Conservation (phyloP, 2,888 invertebrate genomes). For the Flabesymbios commensalis region DNA sequence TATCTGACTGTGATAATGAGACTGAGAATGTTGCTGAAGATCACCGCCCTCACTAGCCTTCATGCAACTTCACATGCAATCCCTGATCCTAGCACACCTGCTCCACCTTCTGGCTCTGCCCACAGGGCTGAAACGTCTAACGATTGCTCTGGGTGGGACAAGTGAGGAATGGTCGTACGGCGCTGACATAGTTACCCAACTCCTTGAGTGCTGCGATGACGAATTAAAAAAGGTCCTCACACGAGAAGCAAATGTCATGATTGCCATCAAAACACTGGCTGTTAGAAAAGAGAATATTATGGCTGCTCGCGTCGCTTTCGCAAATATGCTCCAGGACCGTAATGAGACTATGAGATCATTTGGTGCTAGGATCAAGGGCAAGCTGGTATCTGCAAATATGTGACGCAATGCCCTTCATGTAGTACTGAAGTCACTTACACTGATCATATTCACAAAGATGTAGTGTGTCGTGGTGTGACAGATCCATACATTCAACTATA, state of each 20-base stretch:
- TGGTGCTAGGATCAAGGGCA: conserved; percentile 33
- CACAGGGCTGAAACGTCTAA: background rate
- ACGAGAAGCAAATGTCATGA: background rate
- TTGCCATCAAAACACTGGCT: conserved; percentile 10
- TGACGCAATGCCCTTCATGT: conserved; percentile 15
- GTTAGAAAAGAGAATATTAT: conserved; percentile 26
- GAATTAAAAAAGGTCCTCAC: background rate
- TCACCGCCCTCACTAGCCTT: background rate
- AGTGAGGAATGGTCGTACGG: conserved; percentile 7
- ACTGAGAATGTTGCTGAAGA: background rate
- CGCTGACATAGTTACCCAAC: too few relatives aligned
- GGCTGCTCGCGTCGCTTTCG: conserved; percentile 20
- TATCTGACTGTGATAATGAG: conserved; percentile 1
- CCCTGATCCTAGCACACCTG: background rate
- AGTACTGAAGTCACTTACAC: conserved; percentile 27
- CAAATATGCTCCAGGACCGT: conserved; percentile 25
- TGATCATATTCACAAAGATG: conserved; percentile 25
- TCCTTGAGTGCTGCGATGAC: conserved; percentile 4
- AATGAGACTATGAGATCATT: conserved; percentile 34
- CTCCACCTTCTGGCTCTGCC: background rate
- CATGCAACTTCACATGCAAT: background rate
- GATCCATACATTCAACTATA: conserved; percentile 33
- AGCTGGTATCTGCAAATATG: conserved; percentile 34
- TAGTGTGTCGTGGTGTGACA: conserved; percentile 17
- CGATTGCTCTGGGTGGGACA: background rate